Conservation (phyloP, 1,140 invertebrate genomes). For the Bombus haemorrhoidalis region DNA sequence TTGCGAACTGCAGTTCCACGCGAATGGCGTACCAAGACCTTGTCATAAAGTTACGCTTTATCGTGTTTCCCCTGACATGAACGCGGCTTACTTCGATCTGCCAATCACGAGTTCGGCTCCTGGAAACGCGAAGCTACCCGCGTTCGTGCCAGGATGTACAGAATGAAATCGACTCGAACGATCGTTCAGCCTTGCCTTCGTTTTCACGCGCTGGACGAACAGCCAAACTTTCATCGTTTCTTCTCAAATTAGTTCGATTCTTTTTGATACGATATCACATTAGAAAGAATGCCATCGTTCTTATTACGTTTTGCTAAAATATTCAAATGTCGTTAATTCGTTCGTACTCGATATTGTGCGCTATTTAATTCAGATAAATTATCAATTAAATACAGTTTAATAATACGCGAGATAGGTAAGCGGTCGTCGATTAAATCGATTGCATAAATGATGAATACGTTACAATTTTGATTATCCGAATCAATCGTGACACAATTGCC, state of each 20-base stretch:
- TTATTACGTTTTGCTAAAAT: neutral
- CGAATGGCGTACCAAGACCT: constrained; percentile 62
- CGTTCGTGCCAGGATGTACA: constrained; percentile 56
- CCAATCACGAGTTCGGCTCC: constrained; percentile 73
- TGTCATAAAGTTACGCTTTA: constrained; percentile 77
- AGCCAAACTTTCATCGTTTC: neutral
- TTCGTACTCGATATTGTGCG: no score
- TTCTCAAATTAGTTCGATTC: neutral
- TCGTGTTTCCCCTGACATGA: constrained; percentile 67
- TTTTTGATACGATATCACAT: no score
- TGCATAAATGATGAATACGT: no score
- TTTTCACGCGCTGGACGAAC: neutral
- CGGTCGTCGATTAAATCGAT: no score
- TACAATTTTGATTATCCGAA: no score
- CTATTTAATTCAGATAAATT: no score
- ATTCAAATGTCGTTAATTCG: neutral
- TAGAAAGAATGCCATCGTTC: neutral
- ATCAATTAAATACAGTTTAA: no score
- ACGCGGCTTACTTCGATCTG: constrained; percentile 72
- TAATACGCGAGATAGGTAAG: no score
- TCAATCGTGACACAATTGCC: no score
- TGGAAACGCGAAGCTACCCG: constrained; percentile 57
- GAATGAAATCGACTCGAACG: constrained; percentile 65
- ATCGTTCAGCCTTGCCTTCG: constrained; percentile 51
- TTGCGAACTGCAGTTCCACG: constrained; percentile 63